Base-by-base conservation (phyloP, 2,888 invertebrate genomes). In the Cosmia trapezina region DNA sequence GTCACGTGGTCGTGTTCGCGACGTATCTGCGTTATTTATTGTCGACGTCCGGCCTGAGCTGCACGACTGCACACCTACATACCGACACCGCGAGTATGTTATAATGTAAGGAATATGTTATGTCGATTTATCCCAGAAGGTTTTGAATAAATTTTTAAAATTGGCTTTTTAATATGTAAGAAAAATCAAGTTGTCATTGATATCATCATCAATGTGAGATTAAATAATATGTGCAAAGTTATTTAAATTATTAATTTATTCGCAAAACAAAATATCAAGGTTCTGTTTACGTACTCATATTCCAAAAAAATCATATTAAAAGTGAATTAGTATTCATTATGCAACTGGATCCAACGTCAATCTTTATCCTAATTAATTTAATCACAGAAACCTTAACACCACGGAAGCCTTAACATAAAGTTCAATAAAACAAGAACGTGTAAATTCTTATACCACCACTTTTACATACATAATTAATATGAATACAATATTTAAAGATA, bases 21-120 rank as follows among this genome's bases (percentile, higher is more conserved):
- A 93, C 93, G 93, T 95, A 95, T 95, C 95, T 93, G 91, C 90
- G 90, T 95, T 95, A 95, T 95, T 95, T 95, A 95, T 95, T 94
- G 93, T 89, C 92, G 89, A 90, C 93, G 94, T 93, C 92, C 93
- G 92, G 90, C 91, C 73, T 67, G 69, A 71, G 72, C 86, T 78
- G 88, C 92, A 91, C 93, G 94, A 94, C 93, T 90, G 88, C 79
- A 79, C 85, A 84, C 84, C 86, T 87, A 87, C 87, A 80, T 83
- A 81, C 72, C 53, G 70, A 54, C 75, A 70, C 75, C 76, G 70
- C 80, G 76, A 76, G 79, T 83, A 75, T 82, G 81, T 73, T 77
- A 67, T 75, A 75, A 65, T 79, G 67, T 68, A 66, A 61, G 53
- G 70, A 79, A 83, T 81, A 83, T 78, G 65, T 84, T 78, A 71